These are phyloP conservation scores for Dinocampus coccinellae DNA, from an alignment of 2,888 invertebrate species.

Conservation along the genomic window DNA sequence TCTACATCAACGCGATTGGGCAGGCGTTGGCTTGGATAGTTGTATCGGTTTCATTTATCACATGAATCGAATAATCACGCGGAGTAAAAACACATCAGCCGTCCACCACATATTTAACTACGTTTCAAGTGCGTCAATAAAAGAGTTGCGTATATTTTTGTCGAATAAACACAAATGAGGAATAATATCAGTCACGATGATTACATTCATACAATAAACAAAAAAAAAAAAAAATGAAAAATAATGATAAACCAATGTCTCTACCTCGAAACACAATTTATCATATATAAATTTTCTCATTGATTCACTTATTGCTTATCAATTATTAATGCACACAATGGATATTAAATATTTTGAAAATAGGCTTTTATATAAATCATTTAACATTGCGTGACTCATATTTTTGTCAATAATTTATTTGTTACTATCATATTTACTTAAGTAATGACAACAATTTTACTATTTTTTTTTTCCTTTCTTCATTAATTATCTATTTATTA, in stretches of 20 bases:
- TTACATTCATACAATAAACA: background rate
- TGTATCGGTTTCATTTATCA: constrained; percentile 1
- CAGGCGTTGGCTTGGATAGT: constrained; percentile 2
- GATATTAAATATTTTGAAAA: too few relatives aligned
- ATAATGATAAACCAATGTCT: background rate
- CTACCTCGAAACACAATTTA: background rate
- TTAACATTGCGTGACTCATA: background rate
- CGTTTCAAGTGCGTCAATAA: constrained; percentile 5
- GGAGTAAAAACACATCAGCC: background rate
- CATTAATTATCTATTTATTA: background rate
- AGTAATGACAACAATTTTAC: too few relatives aligned
- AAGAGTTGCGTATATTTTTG: background rate
- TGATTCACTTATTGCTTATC: background rate
- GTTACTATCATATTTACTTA: background rate
- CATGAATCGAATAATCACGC: background rate
- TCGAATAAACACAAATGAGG: background rate
- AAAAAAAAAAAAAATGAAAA: too few relatives aligned
- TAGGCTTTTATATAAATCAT: background rate
- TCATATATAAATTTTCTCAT: background rate
- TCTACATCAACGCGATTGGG: constrained; percentile 10
- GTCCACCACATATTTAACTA: background rate
- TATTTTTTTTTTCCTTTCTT: too few relatives aligned
- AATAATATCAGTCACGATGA: background rate
- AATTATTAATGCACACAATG: background rate
- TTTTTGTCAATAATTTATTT: background rate